Evolutionary conservation across 1,140 invertebrate species (phyloP).

Genomic region (Orussus abietinus): DNA sequence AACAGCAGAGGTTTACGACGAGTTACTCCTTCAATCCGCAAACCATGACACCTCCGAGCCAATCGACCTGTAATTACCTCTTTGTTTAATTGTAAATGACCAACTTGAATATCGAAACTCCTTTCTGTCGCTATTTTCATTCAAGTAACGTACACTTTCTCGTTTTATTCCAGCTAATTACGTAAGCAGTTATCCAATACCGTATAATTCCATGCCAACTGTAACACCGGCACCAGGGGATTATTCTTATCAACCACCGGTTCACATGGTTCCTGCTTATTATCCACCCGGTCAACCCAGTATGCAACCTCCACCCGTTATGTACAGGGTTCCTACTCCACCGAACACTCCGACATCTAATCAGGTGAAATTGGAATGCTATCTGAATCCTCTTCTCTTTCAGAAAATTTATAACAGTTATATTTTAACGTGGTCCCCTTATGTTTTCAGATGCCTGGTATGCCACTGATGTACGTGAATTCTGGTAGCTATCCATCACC

Average conservation of each 20-base stretch:
- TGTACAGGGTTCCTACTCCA: constrained; percentile 49
- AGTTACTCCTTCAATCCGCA: constrained; percentile 48
- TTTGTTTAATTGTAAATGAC: no score
- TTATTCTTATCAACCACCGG: constrained; percentile 41
- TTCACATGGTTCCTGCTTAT: constrained; percentile 45
- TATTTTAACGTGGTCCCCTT: no score
- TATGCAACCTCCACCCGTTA: constrained; percentile 43
- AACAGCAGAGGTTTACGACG: constrained; percentile 41
- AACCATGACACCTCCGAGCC: constrained; percentile 45
- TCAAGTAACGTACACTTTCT: no score
- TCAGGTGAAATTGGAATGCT: constrained; percentile 38
- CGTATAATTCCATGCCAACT: constrained; percentile 44
- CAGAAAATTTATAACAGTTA: no score
- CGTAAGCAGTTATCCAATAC: constrained; percentile 41
- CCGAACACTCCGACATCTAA: constrained; percentile 48
- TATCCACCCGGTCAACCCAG: constrained; percentile 39
- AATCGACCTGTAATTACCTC: no score
- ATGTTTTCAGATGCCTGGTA: constrained; percentile 37
- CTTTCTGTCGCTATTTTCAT: no score
- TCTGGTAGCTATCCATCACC: constrained; percentile 43
- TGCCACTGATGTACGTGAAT: constrained; percentile 51
- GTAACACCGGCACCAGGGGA: constrained; percentile 38
- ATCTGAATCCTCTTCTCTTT: no score
- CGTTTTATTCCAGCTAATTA: constrained; percentile 38
- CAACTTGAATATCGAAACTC: no score